Evolutionary conservation across 2,113 vertebrate species (phyloP).

Genomic region (Misgurnus mizolepis): DNA sequence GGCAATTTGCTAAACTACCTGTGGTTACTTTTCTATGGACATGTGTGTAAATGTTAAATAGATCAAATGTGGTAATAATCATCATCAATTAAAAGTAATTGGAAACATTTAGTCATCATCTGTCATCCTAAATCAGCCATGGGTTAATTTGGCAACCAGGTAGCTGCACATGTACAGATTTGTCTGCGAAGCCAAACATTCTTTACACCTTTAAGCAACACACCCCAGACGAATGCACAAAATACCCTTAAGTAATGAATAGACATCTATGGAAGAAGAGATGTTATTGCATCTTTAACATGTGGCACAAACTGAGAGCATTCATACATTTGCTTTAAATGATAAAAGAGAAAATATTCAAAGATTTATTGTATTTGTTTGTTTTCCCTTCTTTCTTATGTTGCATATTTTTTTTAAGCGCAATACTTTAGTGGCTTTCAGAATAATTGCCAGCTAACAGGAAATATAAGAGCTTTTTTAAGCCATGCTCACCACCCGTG

Average conservation of each 20-base stretch:
- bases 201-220: not conserved
- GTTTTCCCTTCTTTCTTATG: not conserved
- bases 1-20: not conserved
- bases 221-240: not conserved
- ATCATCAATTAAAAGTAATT: not conserved
- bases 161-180: not conserved
- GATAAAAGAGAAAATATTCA: not conserved
- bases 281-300: not conserved
- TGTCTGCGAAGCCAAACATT: not conserved
- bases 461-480: not conserved
- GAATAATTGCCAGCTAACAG: not conserved
- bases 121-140: too few species aligned
- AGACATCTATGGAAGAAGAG: not conserved
- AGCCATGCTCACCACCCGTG: not conserved
- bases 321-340: not conserved
- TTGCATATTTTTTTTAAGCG: not conserved
- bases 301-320: not conserved
- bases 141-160: not conserved
- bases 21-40: too few species aligned
- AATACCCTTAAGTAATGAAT: not conserved
- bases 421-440: not conserved
- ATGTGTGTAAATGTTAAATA: too few species aligned
- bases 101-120: too few species aligned
- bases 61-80: too few species aligned
- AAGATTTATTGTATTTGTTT: too few species aligned